A percentile compares a stretch with the other conserved stretches of the same genome.
These are phyloP conservation scores for Zosterops pallidus DNA, from an alignment of 2,113 vertebrate genomes.

Conservation along the genomic window DNA sequence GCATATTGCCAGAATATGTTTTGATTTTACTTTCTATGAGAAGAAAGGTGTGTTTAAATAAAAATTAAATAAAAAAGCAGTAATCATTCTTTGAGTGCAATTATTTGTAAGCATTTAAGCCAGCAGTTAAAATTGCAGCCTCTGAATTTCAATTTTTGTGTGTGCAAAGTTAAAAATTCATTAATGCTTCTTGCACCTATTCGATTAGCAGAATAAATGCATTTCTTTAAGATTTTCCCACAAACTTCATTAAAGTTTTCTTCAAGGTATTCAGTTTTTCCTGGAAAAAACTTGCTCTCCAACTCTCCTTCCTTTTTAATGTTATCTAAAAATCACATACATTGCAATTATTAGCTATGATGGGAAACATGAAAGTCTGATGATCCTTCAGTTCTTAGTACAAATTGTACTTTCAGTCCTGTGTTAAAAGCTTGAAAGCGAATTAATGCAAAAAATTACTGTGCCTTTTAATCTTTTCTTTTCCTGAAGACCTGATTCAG, in stretches of 20 bases:
- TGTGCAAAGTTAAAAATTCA: neutral
- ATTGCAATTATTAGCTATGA: neutral
- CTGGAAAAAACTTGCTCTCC: neutral
- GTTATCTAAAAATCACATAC: neutral
- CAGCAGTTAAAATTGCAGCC: neutral
- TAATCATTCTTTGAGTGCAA: neutral
- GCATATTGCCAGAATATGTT: neutral
- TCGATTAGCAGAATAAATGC: neutral
- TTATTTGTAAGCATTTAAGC: neutral
- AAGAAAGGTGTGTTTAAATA: neutral
- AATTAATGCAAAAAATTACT: neutral
- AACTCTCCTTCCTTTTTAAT: neutral
- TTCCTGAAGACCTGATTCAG: neutral
- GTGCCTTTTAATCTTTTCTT: slow-evolving; percentile 1
- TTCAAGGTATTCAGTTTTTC: neutral
- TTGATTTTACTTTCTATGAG: neutral
- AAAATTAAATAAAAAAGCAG: neutral
- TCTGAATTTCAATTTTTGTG: neutral
- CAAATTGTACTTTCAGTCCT: neutral
- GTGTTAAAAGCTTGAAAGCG: slow-evolving; percentile 1
- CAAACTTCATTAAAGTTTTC: neutral
- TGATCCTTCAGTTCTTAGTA: slow-evolving; percentile 2
- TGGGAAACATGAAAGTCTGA: neutral
- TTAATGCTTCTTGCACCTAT: neutral
- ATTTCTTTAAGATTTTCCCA: neutral